Percentiles rank a stretch among this genome's conserved stretches.
Evolutionary conservation across 2,888 invertebrate genomes (phyloP).

Genomic region (Papilio protenor): DNA sequence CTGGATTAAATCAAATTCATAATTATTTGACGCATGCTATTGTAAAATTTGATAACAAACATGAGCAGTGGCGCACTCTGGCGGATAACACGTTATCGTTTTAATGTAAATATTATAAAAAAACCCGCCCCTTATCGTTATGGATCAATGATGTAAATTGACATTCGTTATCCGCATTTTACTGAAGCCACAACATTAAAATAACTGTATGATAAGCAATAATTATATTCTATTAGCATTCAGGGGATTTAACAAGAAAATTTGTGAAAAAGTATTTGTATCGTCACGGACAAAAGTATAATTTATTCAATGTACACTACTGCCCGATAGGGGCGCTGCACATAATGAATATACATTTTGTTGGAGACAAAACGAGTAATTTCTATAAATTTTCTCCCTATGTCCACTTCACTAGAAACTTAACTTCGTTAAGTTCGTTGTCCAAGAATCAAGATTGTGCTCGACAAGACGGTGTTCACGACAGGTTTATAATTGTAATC

Average conservation of each 20-base stretch:
- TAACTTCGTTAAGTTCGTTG: too few species aligned
- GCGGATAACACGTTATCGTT: not conserved
- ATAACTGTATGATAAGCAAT: not conserved
- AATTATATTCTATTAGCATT: not conserved
- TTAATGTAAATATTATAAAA: constrained; percentile 3
- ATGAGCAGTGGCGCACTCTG: not conserved
- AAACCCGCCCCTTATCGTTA: not conserved
- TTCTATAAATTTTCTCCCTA: too few species aligned
- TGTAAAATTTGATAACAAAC: not conserved
- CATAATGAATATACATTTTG: too few species aligned
- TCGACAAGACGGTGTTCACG: too few species aligned
- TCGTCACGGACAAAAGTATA: too few species aligned
- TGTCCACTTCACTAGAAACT: too few species aligned
- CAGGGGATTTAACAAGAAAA: too few species aligned
- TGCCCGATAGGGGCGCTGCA: too few species aligned
- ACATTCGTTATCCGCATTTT: not conserved
- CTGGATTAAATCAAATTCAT: not conserved
- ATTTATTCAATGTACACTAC: too few species aligned
- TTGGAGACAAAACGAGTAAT: too few species aligned
- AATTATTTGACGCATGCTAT: not conserved
- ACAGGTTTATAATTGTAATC: not conserved
- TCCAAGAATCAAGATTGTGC: too few species aligned
- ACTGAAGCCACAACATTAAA: not conserved
- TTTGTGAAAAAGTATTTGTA: too few species aligned
- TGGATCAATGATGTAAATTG: not conserved